phyloP scores from a whole-genome alignment of 2,113 vertebrate genomes.

The Emydocephalus ijimae region DNA sequence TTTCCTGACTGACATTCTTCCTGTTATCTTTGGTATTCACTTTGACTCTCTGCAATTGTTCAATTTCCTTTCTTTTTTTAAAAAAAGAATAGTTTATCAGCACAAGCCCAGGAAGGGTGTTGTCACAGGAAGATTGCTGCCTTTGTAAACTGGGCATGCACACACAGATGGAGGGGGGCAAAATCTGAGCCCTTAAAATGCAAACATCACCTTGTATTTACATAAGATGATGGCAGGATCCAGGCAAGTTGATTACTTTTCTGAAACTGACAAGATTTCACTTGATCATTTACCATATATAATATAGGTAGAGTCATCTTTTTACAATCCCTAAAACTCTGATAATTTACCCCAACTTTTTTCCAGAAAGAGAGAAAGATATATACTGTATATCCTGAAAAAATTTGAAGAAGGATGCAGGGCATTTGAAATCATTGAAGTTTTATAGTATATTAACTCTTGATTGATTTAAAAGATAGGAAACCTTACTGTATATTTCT shows the following conservation, averaged over 20 bases:
- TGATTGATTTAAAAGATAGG: background rate
- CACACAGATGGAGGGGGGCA: background rate
- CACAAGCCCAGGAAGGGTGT: conserved; percentile 50
- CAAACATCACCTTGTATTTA: background rate
- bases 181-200: background rate
- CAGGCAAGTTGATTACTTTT: fast-evolving
- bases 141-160: conserved; percentile 13
- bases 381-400: background rate
- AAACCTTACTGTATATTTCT: background rate
- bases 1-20: conserved; percentile 56
- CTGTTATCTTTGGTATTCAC: conserved; percentile 48
- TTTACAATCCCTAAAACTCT: no score
- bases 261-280: fast-evolving
- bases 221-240: background rate
- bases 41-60: conserved; percentile 39
- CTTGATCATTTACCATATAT: fast-evolving
- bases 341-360: no score
- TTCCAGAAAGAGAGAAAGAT: no score
- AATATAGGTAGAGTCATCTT: background rate
- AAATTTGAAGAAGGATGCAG: background rate
- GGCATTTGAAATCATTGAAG: background rate
- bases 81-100: conserved; percentile 48
- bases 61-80: conserved; percentile 63
- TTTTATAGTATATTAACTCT: background rate
- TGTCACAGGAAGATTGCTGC: conserved; percentile 44